These are phyloP conservation scores for Sylvia borin DNA, from an alignment of 2,797 vertebrate genomes.

Conservation along the genomic window DNA sequence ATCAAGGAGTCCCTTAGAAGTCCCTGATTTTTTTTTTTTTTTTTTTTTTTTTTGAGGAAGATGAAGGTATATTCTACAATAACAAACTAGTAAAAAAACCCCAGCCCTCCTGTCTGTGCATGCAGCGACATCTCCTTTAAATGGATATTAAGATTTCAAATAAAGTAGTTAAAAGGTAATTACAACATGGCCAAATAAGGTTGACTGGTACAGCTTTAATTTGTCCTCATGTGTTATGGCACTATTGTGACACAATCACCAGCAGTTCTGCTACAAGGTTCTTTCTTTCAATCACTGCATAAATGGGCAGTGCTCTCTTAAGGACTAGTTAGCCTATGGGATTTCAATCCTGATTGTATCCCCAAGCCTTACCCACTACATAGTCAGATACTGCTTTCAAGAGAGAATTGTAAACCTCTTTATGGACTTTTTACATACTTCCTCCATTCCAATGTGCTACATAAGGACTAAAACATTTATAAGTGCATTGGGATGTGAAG, in stretches of 20 bases:
- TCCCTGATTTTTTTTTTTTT: not conserved
- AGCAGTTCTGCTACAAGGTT: not conserved
- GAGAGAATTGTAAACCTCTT: not conserved
- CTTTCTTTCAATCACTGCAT: not conserved
- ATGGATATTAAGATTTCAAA: not conserved
- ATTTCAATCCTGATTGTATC: not conserved
- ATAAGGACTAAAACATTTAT: not conserved
- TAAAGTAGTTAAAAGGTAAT: not conserved
- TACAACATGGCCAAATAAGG: not conserved
- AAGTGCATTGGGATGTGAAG: not conserved
- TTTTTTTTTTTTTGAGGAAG: not conserved
- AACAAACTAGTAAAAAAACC: not conserved
- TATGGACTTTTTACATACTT: not conserved
- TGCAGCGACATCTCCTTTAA: not conserved
- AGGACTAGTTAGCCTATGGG: not conserved
- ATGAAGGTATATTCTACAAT: not conserved
- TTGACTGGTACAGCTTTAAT: not conserved
- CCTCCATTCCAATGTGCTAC: not conserved
- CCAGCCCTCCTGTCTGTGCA: not conserved
- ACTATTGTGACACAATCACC: not conserved
- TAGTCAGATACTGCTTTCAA: not conserved
- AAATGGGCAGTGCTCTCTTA: not conserved
- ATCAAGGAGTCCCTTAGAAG: not conserved
- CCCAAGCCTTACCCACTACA: not conserved
- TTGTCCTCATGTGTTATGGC: not conserved